phyloP scores from a whole-genome alignment of 2,113 vertebrate species.

The Salvator merianae region DNA sequence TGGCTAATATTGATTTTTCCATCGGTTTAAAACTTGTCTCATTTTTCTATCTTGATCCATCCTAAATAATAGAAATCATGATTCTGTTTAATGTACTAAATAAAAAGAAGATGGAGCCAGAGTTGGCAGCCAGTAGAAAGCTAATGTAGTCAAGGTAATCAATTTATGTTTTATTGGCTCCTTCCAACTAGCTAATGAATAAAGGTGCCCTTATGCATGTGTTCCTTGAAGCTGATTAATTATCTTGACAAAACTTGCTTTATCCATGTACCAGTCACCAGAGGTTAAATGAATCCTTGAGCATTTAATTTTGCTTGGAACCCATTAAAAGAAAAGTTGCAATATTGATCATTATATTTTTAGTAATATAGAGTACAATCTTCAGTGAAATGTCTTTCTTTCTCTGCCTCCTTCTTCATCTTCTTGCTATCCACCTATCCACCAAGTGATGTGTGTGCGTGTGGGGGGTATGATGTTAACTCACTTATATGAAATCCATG shows the following conservation, averaged over 20 bases:
- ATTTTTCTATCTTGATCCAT: conserved; percentile 35
- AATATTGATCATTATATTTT: conserved; percentile 12
- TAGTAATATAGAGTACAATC: background rate
- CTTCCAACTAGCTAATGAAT: conserved; percentile 55
- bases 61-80: conserved; percentile 51
- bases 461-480: too few species aligned
- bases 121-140: conserved; percentile 51
- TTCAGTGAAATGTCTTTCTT: too few species aligned
- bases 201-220: conserved; percentile 46
- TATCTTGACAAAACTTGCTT: conserved; percentile 61
- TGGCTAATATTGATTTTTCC: conserved; percentile 48
- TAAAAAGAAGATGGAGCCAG: conserved; percentile 43
- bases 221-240: conserved; percentile 63
- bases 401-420: background rate
- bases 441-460: too few species aligned
- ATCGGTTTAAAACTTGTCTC: conserved; percentile 47
- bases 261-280: conserved; percentile 50
- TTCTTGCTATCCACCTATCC: background rate
- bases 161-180: conserved; percentile 59
- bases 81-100: conserved; percentile 50
- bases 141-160: conserved; percentile 65
- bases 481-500: background rate
- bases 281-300: conserved; percentile 59
- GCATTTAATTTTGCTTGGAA: conserved; percentile 45
- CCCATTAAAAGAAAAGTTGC: conserved; percentile 41